Evolutionary conservation across 2,888 invertebrate species (phyloP).

Genomic region (Cabera pusaria): DNA sequence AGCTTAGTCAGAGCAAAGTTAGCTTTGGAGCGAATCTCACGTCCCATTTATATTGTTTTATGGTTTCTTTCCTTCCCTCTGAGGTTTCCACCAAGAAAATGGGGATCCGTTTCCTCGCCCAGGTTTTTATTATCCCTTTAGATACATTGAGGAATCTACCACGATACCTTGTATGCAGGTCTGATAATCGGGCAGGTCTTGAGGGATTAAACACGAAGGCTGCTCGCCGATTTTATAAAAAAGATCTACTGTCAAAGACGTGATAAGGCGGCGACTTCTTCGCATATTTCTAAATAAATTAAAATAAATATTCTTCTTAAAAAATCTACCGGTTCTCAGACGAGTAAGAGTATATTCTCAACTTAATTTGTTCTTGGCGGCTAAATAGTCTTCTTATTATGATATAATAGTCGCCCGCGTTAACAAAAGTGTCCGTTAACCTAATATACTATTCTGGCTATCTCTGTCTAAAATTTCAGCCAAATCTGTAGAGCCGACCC

Average conservation of each 20-base stretch:
- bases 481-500: no score
- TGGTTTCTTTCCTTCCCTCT: slow-evolving; percentile 66
- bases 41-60: slow-evolving; percentile 78
- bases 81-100: slow-evolving; percentile 55
- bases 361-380: no score
- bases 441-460: no score
- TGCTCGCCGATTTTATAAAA: neutral
- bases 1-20: slow-evolving; percentile 48
- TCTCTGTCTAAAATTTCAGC: no score
- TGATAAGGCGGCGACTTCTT: no score
- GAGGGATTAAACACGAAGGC: slow-evolving; percentile 1
- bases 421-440: no score
- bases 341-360: no score
- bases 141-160: slow-evolving; percentile 24
- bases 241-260: slow-evolving; percentile 1
- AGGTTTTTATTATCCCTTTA: slow-evolving; percentile 51
- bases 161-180: slow-evolving; percentile 17
- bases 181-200: slow-evolving; percentile 6
- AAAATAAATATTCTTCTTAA: no score
- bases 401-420: no score
- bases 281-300: no score
- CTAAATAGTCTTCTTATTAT: no score
- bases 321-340: no score
- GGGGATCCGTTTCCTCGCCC: slow-evolving; percentile 53
- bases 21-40: slow-evolving; percentile 53